phyloP scores from a whole-genome alignment of 2,888 invertebrate genomes.

The Xanthorhoe spadicearia region DNA sequence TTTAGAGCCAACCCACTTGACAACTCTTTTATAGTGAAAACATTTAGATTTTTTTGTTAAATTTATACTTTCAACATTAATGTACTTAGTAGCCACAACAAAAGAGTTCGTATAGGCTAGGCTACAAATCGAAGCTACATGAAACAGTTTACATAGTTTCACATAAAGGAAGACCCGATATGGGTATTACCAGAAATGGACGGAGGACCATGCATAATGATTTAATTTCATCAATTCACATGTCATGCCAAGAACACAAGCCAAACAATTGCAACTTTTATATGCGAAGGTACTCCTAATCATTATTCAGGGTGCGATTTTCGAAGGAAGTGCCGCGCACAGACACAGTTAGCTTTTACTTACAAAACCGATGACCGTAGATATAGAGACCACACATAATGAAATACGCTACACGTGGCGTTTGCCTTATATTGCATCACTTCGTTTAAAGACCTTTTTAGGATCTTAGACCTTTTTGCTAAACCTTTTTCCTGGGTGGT shows the following conservation, averaged over 20 bases:
- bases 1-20: not conserved
- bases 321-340: constrained; percentile 55
- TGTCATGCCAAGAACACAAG: constrained; percentile 10
- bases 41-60: no score
- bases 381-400: constrained; percentile 38
- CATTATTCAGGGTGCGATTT: constrained; percentile 52
- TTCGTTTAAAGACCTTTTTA: not conserved
- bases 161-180: not conserved
- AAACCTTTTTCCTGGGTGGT: not conserved
- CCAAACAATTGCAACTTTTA: constrained; percentile 40
- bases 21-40: not conserved
- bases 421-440: constrained; percentile 4
- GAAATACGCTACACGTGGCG: constrained; percentile 10
- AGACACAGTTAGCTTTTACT: constrained; percentile 65
- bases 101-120: not conserved
- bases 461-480: not conserved
- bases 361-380: constrained; percentile 52
- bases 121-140: not conserved
- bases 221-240: constrained; percentile 15
- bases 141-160: not conserved
- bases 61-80: no score
- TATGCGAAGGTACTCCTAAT: constrained; percentile 44
- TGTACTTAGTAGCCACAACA: no score
- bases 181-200: not conserved
- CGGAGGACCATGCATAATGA: not conserved